Evolutionary conservation across 2,888 invertebrate genomes (phyloP).

Genomic region (Agonopterix alstromeriana): DNA sequence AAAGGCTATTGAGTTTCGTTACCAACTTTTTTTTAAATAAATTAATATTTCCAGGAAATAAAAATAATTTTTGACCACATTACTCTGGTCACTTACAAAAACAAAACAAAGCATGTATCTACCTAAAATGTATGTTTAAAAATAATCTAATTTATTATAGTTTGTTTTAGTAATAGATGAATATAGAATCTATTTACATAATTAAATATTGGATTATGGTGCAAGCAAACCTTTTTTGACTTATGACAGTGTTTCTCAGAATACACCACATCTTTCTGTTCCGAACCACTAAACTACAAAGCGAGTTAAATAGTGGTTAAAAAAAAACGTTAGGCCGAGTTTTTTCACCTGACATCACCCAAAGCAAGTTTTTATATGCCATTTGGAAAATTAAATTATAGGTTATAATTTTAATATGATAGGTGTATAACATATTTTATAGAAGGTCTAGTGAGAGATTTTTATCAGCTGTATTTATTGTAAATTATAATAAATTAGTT

Average conservation of each 20-base stretch:
- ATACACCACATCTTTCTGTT: constrained; percentile 53
- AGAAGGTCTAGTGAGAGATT: constrained; percentile 44
- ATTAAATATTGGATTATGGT: constrained; percentile 1
- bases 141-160: no score
- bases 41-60: no score
- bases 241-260: constrained; percentile 54
- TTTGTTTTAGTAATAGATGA: background rate
- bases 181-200: constrained; percentile 1
- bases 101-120: no score
- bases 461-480: constrained; percentile 53
- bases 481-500: constrained; percentile 26
- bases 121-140: no score
- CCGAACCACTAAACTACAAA: constrained; percentile 48
- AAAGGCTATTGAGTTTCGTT: no score
- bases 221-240: constrained; percentile 31
- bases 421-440: constrained; percentile 68
- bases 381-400: constrained; percentile 74
- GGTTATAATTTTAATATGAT: constrained; percentile 75
- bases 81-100: no score
- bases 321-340: constrained; percentile 60
- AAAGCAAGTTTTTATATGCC: constrained; percentile 57
- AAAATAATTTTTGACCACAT: no score
- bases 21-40: no score
- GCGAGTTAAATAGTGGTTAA: constrained; percentile 36
- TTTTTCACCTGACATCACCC: constrained; percentile 61